Evolutionary conservation across 2,797 vertebrate species (phyloP).

Genomic region (Anabacerthia variegaticeps): DNA sequence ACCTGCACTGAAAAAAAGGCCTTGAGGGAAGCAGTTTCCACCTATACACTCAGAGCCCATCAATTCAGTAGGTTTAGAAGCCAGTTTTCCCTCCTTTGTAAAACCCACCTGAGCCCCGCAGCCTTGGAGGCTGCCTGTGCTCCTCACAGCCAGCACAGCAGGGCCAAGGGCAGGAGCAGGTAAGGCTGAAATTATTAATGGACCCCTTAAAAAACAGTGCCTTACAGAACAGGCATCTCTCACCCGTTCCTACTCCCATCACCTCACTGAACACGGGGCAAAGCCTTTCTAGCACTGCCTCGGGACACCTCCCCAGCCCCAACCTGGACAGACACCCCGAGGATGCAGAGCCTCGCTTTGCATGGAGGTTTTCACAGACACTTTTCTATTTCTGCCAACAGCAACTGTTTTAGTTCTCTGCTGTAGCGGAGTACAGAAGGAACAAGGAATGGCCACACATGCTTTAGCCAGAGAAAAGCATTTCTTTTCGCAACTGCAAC

Average conservation of each 20-base stretch:
- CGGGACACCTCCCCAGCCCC: fast-evolving
- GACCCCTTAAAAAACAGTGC: fast-evolving
- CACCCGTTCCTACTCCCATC: not conserved
- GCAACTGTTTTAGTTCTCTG: not conserved
- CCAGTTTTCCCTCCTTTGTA: not conserved
- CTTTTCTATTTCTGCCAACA: not conserved
- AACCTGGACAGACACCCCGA: fast-evolving
- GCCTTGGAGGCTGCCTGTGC: not conserved
- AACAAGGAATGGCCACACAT: fast-evolving
- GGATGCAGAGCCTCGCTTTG: not conserved
- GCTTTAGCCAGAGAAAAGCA: not conserved
- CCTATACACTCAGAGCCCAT: fast-evolving
- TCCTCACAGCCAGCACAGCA: not conserved
- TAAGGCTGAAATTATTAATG: not conserved
- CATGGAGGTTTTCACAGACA: fast-evolving
- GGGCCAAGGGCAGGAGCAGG: not conserved
- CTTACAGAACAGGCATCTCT: not conserved
- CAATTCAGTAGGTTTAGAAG: not conserved
- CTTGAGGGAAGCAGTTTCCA: not conserved
- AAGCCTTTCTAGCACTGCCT: not conserved
- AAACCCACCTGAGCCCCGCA: not conserved
- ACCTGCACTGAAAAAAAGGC: fast-evolving
- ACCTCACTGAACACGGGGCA: fast-evolving
- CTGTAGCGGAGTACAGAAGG: not conserved
- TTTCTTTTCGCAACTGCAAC: not conserved